Evolutionary conservation across 2,888 invertebrate species (phyloP).

Genomic region (Chrysotoxum bicinctum): DNA sequence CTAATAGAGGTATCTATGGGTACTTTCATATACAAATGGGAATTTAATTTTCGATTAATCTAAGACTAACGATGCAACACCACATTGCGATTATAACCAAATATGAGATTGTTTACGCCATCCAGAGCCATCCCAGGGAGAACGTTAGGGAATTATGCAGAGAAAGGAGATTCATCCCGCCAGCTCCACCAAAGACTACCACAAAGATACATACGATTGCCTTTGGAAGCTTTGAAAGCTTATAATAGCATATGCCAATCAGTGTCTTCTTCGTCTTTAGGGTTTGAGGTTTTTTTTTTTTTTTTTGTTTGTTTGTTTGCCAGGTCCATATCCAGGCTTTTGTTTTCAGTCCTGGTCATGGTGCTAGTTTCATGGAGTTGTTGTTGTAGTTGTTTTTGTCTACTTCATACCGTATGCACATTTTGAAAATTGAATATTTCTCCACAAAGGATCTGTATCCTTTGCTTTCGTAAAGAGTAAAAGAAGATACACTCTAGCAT

Average conservation of each 20-base stretch:
- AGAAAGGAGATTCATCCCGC: neutral
- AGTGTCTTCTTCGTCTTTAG: slow-evolving; percentile 31
- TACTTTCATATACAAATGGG: slow-evolving; percentile 43
- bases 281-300: slow-evolving; percentile 32
- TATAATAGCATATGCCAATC: slow-evolving; percentile 66
- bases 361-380: slow-evolving; percentile 12
- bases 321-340: slow-evolving; percentile 30
- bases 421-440: slow-evolving; percentile 66
- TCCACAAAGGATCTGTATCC: slow-evolving; percentile 12
- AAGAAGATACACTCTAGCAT: slow-evolving; percentile 54
- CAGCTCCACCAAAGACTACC: neutral
- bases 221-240: slow-evolving; percentile 30
- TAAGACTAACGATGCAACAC: slow-evolving; percentile 67
- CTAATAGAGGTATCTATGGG: neutral
- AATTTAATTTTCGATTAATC: slow-evolving; percentile 69
- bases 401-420: slow-evolving; percentile 5
- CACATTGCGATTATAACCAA: slow-evolving; percentile 69
- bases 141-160: neutral
- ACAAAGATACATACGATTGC: slow-evolving; percentile 25
- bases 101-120: slow-evolving; percentile 58
- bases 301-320: neutral
- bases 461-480: neutral
- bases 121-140: neutral
- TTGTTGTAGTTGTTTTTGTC: slow-evolving; percentile 9
- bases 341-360: slow-evolving; percentile 3